Evolutionary conservation across 2,888 invertebrate genomes (phyloP).

Genomic region (Nymphalis c-album): DNA sequence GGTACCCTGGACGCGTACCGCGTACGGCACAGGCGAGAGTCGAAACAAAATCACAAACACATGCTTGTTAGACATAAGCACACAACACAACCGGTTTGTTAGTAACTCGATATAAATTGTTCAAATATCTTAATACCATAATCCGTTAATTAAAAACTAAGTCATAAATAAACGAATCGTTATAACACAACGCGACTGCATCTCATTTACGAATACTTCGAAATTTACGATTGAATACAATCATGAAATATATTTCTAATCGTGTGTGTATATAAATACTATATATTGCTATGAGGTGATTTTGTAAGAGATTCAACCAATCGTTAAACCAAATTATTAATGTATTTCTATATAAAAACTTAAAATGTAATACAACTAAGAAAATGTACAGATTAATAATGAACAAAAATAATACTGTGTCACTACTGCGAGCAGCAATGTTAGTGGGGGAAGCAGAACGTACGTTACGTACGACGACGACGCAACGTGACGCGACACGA

Average conservation of each 20-base stretch:
- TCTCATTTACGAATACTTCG: conserved; percentile 39
- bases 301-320: conserved; percentile 38
- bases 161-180: conserved; percentile 74
- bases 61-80: conserved; percentile 79
- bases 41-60: conserved; percentile 72
- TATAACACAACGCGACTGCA: conserved; percentile 63
- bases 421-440: conserved; percentile 71
- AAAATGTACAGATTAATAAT: conserved; percentile 71
- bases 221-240: conserved; percentile 30
- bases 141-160: conserved; percentile 64
- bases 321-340: conserved; percentile 48
- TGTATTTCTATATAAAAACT: conserved; percentile 63
- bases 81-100: conserved; percentile 80
- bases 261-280: conserved; percentile 29
- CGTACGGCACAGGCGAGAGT: conserved; percentile 42
- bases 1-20: conserved; percentile 16
- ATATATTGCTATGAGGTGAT: conserved; percentile 38
- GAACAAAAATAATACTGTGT: conserved; percentile 79
- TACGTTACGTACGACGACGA: conserved; percentile 36
- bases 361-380: conserved; percentile 68
- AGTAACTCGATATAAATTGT: conserved; percentile 76
- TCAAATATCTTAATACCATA: conserved; percentile 69
- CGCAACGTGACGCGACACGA: too few species aligned
- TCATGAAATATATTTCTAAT: conserved; percentile 20
- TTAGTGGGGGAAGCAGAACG: conserved; percentile 51